These are phyloP conservation scores for Ammodramus savannarum DNA, from an alignment of 2,113 vertebrate genomes.

Conservation along the genomic window DNA sequence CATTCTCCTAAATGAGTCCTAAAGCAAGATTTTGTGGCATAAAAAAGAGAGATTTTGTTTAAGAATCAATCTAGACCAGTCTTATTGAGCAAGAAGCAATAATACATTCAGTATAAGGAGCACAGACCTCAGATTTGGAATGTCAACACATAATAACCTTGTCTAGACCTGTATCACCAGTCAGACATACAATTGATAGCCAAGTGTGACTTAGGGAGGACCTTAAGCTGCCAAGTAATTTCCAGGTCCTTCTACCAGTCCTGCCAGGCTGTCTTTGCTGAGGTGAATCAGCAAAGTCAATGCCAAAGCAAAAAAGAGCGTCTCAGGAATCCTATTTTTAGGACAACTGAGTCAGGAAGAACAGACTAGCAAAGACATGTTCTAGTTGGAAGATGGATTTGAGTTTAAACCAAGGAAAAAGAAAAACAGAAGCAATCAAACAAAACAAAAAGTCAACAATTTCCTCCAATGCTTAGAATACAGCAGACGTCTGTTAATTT, in stretches of 20 bases:
- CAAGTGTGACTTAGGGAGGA: neutral
- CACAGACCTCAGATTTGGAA: neutral
- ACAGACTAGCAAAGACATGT: neutral
- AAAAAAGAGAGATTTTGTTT: neutral
- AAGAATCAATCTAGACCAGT: neutral
- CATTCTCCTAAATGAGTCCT: neutral
- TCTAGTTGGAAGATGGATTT: neutral
- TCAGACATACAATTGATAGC: neutral
- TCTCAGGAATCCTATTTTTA: neutral
- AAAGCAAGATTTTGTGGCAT: neutral
- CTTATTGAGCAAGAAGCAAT: neutral
- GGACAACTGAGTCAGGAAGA: neutral
- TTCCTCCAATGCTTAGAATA: neutral
- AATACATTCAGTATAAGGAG: neutral
- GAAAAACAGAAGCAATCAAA: neutral
- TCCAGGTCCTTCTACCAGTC: neutral
- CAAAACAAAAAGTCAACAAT: neutral
- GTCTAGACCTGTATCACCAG: constrained; percentile 19
- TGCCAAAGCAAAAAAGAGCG: neutral
- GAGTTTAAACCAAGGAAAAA: neutral
- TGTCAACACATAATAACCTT: neutral
- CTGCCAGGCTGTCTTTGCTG: neutral
- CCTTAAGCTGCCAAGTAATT: neutral
- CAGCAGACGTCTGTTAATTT: neutral
- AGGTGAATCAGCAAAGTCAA: neutral